phyloP scores from a whole-genome alignment of 1,140 invertebrate genomes.

The Pinna nobilis region DNA sequence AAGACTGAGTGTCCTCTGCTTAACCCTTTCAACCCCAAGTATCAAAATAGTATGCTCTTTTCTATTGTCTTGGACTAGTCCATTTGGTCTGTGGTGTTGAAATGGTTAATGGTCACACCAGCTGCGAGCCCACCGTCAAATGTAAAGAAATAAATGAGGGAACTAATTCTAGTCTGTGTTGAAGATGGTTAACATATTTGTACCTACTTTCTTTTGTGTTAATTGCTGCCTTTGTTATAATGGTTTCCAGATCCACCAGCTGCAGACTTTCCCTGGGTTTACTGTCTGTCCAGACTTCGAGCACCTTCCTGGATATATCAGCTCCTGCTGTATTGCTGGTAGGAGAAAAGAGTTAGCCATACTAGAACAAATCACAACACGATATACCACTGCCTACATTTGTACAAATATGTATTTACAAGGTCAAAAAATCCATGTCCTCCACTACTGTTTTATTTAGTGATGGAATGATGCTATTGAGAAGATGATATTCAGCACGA shows the following conservation, averaged over 20 bases:
- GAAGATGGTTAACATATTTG: background rate
- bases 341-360: background rate
- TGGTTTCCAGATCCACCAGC: constrained; percentile 51
- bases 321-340: constrained; percentile 55
- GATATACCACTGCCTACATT: background rate
- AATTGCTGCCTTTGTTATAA: constrained; percentile 44
- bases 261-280: constrained; percentile 45
- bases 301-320: constrained; percentile 43
- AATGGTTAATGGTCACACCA: background rate
- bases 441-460: too few relatives aligned
- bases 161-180: background rate
- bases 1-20: too few relatives aligned
- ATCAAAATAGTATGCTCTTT: too few relatives aligned
- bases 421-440: too few relatives aligned
- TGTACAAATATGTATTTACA: too few relatives aligned
- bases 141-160: background rate
- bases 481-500: too few relatives aligned
- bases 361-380: background rate
- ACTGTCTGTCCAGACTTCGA: constrained; percentile 44
- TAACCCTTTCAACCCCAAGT: too few relatives aligned
- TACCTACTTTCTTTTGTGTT: constrained; percentile 47
- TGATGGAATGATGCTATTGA: too few relatives aligned
- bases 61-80: too few relatives aligned
- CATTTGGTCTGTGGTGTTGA: too few relatives aligned
- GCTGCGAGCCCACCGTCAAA: too few relatives aligned